Percentiles rank a stretch among this genome's conserved stretches.
These are phyloP conservation scores for Bergia sp. DNA, from an alignment of 92 coral and sea anemone genomes.

Conservation along the genomic window DNA sequence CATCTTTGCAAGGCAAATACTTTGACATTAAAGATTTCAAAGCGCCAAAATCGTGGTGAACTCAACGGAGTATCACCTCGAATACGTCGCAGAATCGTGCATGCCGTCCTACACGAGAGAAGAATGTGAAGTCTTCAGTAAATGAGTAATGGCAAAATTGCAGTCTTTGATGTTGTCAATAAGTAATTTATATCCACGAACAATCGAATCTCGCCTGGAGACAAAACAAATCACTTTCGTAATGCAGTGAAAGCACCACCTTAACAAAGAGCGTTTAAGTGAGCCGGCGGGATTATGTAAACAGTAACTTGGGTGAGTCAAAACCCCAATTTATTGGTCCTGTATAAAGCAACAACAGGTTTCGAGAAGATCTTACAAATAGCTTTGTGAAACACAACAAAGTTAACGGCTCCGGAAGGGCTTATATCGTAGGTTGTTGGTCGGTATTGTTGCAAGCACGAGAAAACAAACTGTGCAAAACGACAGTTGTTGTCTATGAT, in stretches of 20 bases:
- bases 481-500: not conserved
- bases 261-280: slow-evolving; percentile 39
- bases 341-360: not conserved
- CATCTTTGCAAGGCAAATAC: not conserved
- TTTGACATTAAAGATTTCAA: not conserved
- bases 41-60: not conserved
- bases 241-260: slow-evolving; percentile 1
- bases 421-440: not conserved
- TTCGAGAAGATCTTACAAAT: not conserved
- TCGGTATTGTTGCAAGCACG: not conserved
- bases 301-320: slow-evolving; percentile 2
- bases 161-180: slow-evolving; percentile 2
- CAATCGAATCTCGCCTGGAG: slow-evolving; percentile 31
- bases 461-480: not conserved
- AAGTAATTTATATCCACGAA: not conserved
- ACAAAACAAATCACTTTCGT: slow-evolving; percentile 25
- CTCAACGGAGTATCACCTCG: not conserved
- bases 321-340: not conserved
- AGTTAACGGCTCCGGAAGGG: not conserved
- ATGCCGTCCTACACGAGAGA: too few relatives aligned
- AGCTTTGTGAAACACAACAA: not conserved
- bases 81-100: not conserved
- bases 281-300: slow-evolving; percentile 26
- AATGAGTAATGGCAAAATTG: not conserved
- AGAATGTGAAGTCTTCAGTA: too few relatives aligned